phyloP scores from a whole-genome alignment of 2,888 invertebrate species.

The Morpho helenor region DNA sequence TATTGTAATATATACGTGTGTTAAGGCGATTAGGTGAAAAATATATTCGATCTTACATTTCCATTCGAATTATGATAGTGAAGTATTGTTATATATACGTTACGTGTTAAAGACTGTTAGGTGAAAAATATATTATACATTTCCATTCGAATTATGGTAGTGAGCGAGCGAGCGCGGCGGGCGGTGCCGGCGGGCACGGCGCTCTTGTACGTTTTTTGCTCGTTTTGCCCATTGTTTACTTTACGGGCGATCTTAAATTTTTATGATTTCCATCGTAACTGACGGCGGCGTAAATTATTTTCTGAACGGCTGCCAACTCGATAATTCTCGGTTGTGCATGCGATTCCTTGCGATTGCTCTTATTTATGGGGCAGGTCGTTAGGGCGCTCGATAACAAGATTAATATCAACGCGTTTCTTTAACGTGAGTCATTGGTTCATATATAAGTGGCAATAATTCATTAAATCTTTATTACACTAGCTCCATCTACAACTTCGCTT shows the following conservation, averaged over 20 bases:
- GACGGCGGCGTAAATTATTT: constrained; percentile 62
- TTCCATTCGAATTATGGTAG: constrained; percentile 19
- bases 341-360: constrained; percentile 51
- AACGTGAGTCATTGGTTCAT: constrained; percentile 24
- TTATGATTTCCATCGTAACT: constrained; percentile 70
- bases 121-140: constrained; percentile 15
- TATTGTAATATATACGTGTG: not conserved
- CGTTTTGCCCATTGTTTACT: constrained; percentile 76
- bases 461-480: no score
- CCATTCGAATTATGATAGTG: constrained; percentile 18
- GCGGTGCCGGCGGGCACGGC: constrained; percentile 30
- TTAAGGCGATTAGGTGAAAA: constrained; percentile 1
- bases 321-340: constrained; percentile 51
- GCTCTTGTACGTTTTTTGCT: constrained; percentile 35
- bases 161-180: constrained; percentile 23
- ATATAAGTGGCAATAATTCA: not conserved
- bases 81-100: not conserved
- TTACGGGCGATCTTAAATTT: constrained; percentile 65
- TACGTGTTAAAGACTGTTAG: not conserved
- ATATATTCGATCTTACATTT: constrained; percentile 16
- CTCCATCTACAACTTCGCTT: no score
- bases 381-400: constrained; percentile 36
- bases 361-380: constrained; percentile 49
- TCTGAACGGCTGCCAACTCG: constrained; percentile 69
- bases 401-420: constrained; percentile 23